A percentile compares a stretch with the other conserved stretches of the same genome.
These are phyloP conservation scores for Gnathonemus echidnorhynchus DNA, from an alignment of 2,113 vertebrate species.

Conservation along the genomic window DNA sequence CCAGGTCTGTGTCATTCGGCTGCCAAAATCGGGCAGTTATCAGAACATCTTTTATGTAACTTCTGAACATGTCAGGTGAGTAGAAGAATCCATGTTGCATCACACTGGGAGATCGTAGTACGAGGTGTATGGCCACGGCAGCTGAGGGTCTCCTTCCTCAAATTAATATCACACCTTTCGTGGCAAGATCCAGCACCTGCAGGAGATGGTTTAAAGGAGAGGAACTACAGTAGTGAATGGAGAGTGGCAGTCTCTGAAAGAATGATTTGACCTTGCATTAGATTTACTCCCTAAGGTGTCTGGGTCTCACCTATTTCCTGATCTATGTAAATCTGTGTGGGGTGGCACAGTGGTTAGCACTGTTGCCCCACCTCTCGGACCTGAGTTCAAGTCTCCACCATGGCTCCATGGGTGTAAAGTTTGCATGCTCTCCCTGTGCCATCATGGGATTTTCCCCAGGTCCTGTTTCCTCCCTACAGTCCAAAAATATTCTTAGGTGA, in stretches of 20 bases:
- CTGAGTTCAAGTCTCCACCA: neutral
- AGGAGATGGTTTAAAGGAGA: neutral
- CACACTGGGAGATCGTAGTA: neutral
- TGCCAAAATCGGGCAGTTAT: neutral
- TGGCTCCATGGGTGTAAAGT: neutral
- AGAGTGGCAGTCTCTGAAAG: neutral
- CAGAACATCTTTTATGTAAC: neutral
- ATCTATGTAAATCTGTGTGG: neutral
- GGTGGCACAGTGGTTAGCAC: neutral
- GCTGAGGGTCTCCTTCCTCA: neutral
- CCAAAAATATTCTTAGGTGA: neutral
- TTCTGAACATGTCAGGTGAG: neutral
- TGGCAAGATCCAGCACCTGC: neutral
- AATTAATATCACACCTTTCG: neutral
- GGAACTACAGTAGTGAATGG: neutral
- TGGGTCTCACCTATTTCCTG: neutral
- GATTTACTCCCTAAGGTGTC: neutral
- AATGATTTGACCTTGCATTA: neutral
- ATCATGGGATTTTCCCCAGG: neutral
- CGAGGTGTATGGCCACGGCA: neutral
- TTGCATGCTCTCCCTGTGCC: neutral
- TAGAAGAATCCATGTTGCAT: neutral
- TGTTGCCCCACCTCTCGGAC: neutral
- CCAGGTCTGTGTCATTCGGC: neutral
- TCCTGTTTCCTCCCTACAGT: neutral